A percentile compares a stretch with the other conserved stretches of the same genome.
Conservation (phyloP, 92 coral and sea anemone species). For the Umimayanthus kanabou region DNA sequence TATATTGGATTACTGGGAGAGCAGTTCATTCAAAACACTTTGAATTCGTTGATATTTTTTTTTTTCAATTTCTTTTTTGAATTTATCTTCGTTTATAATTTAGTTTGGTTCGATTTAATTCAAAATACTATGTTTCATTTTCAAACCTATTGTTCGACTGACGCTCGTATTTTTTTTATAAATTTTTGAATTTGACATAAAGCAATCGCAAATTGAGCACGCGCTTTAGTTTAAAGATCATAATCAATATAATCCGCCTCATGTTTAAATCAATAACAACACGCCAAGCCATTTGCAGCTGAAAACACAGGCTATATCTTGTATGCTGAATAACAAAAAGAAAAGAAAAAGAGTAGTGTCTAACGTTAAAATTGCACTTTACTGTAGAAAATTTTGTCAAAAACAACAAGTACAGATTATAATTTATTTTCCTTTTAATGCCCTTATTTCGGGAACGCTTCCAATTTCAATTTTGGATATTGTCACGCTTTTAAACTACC, state of each 20-base stretch:
- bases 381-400: neutral
- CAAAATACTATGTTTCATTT: neutral
- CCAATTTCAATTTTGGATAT: neutral
- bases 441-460: neutral
- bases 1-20: no score
- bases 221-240: neutral
- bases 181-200: neutral
- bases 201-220: neutral
- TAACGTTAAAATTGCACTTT: neutral
- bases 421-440: neutral
- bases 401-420: no score
- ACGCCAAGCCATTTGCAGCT: neutral
- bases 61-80: no score
- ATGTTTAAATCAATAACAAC: neutral
- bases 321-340: neutral
- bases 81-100: no score
- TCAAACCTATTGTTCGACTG: neutral
- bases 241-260: neutral
- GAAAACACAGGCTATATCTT: neutral
- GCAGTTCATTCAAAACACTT: no score
- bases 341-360: neutral
- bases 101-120: no score
- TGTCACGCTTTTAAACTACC: neutral
- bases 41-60: no score
- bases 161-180: no score